Evolutionary conservation across 1,140 invertebrate species (phyloP).

Genomic region (Drosophila lacertosa): DNA sequence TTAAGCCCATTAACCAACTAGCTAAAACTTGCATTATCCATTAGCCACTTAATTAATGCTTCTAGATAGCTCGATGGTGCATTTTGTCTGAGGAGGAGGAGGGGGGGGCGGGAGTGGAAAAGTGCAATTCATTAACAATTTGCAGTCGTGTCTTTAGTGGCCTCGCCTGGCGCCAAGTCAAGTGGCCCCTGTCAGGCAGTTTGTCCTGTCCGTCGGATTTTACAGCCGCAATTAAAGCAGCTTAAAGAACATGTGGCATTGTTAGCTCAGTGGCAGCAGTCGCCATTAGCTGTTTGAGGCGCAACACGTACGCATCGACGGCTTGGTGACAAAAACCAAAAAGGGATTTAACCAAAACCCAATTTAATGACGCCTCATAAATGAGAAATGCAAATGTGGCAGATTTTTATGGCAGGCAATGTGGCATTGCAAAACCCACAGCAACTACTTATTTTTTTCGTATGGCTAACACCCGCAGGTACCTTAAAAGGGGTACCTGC

Average conservation of each 20-base stretch:
- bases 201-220: too few species aligned
- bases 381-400: conserved; percentile 1
- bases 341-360: conserved; percentile 14
- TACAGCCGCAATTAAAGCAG: conserved; percentile 22
- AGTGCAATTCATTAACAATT: conserved; percentile 75
- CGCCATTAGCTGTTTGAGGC: conserved; percentile 8
- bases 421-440: conserved; percentile 4
- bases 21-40: too few species aligned
- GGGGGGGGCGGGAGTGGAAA: too few species aligned
- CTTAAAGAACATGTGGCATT: background rate
- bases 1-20: too few species aligned
- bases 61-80: too few species aligned
- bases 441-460: too few species aligned
- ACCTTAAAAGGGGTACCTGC: conserved; percentile 5
- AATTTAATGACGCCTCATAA: conserved; percentile 16
- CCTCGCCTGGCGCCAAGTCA: conserved; percentile 2
- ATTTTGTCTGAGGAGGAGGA: too few species aligned
- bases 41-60: too few species aligned
- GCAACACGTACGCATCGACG: conserved; percentile 7
- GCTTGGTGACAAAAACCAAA: conserved; percentile 12
- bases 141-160: conserved; percentile 43
- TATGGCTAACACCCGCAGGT: too few species aligned
- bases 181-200: background rate
- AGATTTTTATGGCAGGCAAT: conserved; percentile 21
- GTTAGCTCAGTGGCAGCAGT: too few species aligned